phyloP scores from a whole-genome alignment of 2,797 vertebrate species.

The Buphagus erythrorhynchus region DNA sequence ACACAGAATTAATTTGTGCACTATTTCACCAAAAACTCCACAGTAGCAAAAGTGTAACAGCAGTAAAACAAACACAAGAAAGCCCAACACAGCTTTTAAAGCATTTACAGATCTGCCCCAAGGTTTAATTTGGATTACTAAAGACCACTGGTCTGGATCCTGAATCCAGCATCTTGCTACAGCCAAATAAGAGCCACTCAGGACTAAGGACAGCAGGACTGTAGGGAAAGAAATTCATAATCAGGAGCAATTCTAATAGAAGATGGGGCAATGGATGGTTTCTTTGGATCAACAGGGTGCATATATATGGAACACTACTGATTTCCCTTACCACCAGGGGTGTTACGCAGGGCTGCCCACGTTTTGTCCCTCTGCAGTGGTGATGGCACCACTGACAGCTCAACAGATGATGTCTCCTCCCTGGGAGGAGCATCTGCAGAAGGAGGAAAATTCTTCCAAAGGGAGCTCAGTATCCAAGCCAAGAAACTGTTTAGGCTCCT shows the following conservation, averaged over 20 bases:
- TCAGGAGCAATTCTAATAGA: neutral
- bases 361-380: neutral
- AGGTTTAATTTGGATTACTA: neutral
- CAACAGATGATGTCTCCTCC: neutral
- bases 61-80: neutral
- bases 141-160: neutral
- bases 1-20: neutral
- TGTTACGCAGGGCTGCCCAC: accelerated
- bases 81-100: neutral
- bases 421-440: neutral
- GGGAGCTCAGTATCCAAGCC: neutral
- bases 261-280: neutral
- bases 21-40: neutral
- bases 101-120: neutral
- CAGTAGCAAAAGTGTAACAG: neutral
- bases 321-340: neutral
- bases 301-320: accelerated
- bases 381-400: neutral
- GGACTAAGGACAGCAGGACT: neutral
- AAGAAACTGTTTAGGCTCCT: accelerated
- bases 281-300: neutral
- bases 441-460: neutral
- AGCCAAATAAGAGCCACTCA: neutral
- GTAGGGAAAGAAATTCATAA: accelerated
- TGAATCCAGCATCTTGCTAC: neutral